These are phyloP conservation scores for Etheostoma perlongum DNA, from an alignment of 2,797 vertebrate species.

Conservation along the genomic window DNA sequence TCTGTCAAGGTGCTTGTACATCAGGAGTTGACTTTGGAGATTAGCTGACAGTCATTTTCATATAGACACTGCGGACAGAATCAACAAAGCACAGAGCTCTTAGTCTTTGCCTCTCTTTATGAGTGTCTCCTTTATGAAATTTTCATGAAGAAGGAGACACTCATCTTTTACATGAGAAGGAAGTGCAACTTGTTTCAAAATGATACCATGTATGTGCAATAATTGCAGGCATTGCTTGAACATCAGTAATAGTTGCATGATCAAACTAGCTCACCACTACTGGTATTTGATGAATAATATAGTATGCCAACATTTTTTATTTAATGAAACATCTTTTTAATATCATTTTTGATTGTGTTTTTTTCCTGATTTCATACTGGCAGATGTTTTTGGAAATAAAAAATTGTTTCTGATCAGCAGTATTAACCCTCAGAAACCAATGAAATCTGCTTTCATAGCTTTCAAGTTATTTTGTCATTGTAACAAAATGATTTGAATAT, in stretches of 20 bases:
- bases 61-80: conserved; percentile 72
- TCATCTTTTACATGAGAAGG: conserved; percentile 50
- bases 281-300: conserved; percentile 65
- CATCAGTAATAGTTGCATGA: conserved; percentile 39
- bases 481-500: neutral
- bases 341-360: conserved; percentile 33
- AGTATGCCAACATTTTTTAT: conserved; percentile 33
- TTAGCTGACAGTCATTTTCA: conserved; percentile 70
- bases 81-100: conserved; percentile 54
- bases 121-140: conserved; percentile 39
- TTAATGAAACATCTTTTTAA: conserved; percentile 41
- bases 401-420: neutral
- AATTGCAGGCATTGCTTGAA: conserved; percentile 44
- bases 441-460: neutral
- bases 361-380: conserved; percentile 29
- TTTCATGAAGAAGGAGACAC: conserved; percentile 46
- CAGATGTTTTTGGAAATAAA: conserved; percentile 16
- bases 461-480: neutral
- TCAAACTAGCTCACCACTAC: conserved; percentile 39
- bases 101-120: conserved; percentile 27
- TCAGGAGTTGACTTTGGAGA: conserved; percentile 59
- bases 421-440: neutral
- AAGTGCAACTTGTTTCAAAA: conserved; percentile 39
- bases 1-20: conserved; percentile 60
- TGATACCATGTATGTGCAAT: conserved; percentile 53